Percentiles rank a stretch among this genome's conserved stretches.
Conservation (phyloP, 2,888 invertebrate species). For the Phyllotreta striolata region DNA sequence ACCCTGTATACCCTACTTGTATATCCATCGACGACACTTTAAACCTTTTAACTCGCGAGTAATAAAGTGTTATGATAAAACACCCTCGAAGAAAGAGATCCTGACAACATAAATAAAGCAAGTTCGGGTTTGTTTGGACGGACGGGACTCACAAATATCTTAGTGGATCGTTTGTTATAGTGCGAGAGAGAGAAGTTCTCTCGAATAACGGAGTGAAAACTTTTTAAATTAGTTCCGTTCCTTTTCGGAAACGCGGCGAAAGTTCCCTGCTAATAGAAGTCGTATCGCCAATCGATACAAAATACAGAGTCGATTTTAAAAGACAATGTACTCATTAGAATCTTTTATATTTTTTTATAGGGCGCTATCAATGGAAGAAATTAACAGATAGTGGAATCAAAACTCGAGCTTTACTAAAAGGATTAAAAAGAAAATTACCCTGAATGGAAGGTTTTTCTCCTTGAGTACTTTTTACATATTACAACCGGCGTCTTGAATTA, state of each 20-base stretch:
- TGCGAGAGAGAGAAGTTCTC: conserved; percentile 9
- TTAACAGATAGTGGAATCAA: no score
- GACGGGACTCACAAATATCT: conserved; percentile 30
- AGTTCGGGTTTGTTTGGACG: conserved; percentile 29
- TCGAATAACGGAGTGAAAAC: conserved; percentile 22
- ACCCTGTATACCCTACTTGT: conserved; percentile 6
- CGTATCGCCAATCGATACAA: no score
- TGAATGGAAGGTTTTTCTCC: no score
- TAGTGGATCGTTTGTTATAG: conserved; percentile 25
- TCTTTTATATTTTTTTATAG: no score
- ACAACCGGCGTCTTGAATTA: no score
- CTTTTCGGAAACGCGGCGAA: background rate
- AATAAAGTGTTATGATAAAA: conserved; percentile 35
- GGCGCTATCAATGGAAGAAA: no score
- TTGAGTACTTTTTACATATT: no score
- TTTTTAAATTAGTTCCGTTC: background rate
- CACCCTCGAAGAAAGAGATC: conserved; percentile 28
- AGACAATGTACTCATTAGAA: no score
- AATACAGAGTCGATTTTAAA: no score
- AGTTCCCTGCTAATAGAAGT: no score
- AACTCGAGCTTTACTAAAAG: no score
- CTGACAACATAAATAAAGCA: conserved; percentile 34
- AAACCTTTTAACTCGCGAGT: conserved; percentile 40
- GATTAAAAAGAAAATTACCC: no score
- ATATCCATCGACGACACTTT: conserved; percentile 39